Conservation (phyloP, 1,140 invertebrate genomes). For the Hirudo medicinalis region DNA sequence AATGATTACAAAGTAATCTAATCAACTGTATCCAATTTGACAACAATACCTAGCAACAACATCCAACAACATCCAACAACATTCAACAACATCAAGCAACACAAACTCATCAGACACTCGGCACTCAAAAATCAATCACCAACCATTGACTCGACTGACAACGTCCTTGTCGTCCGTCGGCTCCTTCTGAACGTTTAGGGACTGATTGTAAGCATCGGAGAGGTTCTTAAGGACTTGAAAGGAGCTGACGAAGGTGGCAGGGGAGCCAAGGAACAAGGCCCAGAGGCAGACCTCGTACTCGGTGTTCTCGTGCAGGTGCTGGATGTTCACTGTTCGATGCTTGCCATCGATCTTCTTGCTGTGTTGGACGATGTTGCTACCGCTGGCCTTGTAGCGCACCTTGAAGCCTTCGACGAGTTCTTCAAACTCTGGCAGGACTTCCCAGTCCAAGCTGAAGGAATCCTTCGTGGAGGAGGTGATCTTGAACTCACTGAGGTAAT, state of each 20-base stretch:
- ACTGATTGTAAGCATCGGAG: too few species aligned
- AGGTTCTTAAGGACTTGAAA: too few species aligned
- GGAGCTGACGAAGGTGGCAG: not conserved
- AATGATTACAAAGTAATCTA: too few species aligned
- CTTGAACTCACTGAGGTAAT: not conserved
- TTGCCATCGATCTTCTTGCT: conserved; percentile 5
- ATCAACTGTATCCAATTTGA: too few species aligned
- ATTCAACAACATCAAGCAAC: too few species aligned
- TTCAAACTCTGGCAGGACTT: not conserved
- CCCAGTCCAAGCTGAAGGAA: conserved; percentile 11
- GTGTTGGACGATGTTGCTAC: conserved; percentile 11
- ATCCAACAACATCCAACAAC: too few species aligned
- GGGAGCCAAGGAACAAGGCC: not conserved
- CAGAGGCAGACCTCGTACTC: conserved; percentile 13
- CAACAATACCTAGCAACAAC: too few species aligned
- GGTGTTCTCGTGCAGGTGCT: conserved; percentile 9
- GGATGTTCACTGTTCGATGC: not conserved
- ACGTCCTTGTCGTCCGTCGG: too few species aligned
- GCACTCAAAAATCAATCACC: too few species aligned
- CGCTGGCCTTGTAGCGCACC: conserved; percentile 14
- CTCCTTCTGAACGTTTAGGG: too few species aligned
- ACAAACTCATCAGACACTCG: too few species aligned
- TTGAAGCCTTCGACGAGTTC: not conserved
- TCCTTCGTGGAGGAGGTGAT: conserved; percentile 13
- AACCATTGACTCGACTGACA: too few species aligned